Percentiles rank a stretch among this genome's conserved stretches.
Conservation (phyloP, 1,140 invertebrate species). For the Mercenaria mercenaria region DNA sequence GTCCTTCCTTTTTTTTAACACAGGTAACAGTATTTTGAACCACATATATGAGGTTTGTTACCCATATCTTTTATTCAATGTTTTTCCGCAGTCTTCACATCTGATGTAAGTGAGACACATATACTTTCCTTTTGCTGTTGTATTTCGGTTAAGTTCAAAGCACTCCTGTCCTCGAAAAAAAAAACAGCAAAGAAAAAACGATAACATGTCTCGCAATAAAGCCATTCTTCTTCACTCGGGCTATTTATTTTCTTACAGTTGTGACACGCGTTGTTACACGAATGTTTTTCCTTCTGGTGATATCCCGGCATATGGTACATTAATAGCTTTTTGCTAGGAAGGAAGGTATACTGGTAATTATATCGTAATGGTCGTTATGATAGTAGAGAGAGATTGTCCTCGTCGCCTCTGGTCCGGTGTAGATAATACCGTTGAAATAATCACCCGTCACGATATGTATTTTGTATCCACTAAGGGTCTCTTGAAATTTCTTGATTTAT, state of each 20-base stretch:
- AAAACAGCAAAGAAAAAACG: slow-evolving; percentile 23
- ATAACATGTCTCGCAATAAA: slow-evolving; percentile 6
- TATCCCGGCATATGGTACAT: slow-evolving; percentile 23
- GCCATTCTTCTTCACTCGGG: slow-evolving; percentile 16
- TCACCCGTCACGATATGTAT: slow-evolving; percentile 9
- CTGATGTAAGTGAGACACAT: background rate
- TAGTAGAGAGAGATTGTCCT: slow-evolving; percentile 37
- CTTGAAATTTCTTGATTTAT: background rate
- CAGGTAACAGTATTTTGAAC: background rate
- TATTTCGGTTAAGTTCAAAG: background rate
- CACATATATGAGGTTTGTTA: slow-evolving; percentile 25
- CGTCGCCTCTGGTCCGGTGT: background rate
- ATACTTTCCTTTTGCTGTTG: background rate
- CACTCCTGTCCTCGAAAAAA: background rate
- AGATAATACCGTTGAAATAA: slow-evolving; percentile 34
- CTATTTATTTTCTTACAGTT: slow-evolving; percentile 10
- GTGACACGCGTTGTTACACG: slow-evolving; percentile 34
- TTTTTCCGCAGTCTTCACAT: slow-evolving; percentile 16
- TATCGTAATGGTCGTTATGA: slow-evolving; percentile 40
- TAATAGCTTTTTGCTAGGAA: slow-evolving; percentile 8
- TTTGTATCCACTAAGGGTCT: background rate
- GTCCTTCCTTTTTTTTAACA: slow-evolving; percentile 5
- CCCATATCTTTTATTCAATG: slow-evolving; percentile 5
- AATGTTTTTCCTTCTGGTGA: slow-evolving; percentile 17
- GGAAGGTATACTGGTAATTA: slow-evolving; percentile 35